Evolutionary conservation across 2,113 vertebrate species (phyloP), one percentile per base, ranked within the genome.

Genomic region (Dissostichus mawsoni): DNA sequence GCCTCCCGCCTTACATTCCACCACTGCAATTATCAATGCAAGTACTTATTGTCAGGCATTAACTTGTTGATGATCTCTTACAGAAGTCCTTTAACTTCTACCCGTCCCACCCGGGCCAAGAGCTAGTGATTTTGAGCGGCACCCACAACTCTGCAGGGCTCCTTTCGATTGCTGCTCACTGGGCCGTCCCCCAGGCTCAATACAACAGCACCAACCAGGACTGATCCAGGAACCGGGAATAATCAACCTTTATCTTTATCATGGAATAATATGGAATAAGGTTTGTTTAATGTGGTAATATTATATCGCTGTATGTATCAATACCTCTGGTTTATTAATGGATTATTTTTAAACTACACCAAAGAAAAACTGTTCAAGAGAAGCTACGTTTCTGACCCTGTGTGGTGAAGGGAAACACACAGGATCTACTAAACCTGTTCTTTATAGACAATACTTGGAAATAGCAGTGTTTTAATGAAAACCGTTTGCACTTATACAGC

Each of bases 161-260:
- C 8, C 69, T 78, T 0, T 73, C 86, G 29, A 68, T 92, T 63
- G 85, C 29, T 29, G 90, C 80, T 68, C 85, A 86, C 55, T 93
- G 92, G 87, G 33, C 33, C 33, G 5, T 36, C 33, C 33, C 33
- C 33, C 33, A 33, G 33, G 33, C 33, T 36, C 33, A 36, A 36
- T 4, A 36, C 33, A 36, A 36, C 33, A 36, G 33, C 33, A 36
- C 33, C 33, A 36, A 36, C 33, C 5, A 36, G 3, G 33, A 4
- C 33, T 36, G 33, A 36, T 36, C 5, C 33, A 36, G 33, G 33
- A 36, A 16, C 8, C 20, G n/a, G 8, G 41, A 65, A 8, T 48
- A 1, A 65, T 47, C 11, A 36, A 14, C 10, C 1, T 47, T 6
- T 23, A 6, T 36, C 23, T 45, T 25, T 4, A 69, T 23, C 20